phyloP scores from a whole-genome alignment of 2,797 vertebrate genomes.

The Coccyzus lansbergi region DNA sequence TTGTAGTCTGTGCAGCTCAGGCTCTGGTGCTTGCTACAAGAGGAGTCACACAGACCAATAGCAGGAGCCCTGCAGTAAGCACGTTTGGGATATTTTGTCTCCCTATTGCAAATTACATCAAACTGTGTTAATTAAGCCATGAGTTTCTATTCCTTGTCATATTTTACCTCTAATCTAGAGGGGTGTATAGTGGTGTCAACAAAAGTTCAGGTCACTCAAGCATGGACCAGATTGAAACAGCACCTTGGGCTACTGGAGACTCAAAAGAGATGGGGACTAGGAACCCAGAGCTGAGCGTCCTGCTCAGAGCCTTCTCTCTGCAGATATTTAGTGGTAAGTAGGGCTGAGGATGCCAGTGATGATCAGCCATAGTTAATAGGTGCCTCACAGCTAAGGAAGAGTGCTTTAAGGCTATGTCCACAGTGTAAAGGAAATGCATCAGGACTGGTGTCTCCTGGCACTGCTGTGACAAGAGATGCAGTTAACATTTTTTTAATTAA shows the following conservation, averaged over 20 bases:
- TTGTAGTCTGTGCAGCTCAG: neutral
- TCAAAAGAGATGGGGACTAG: neutral
- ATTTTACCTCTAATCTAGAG: neutral
- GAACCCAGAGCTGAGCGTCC: neutral
- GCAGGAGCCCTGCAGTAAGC: neutral
- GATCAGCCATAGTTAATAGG: neutral
- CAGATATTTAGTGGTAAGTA: fast-evolving
- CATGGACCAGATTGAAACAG: neutral
- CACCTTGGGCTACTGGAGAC: fast-evolving
- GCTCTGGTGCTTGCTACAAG: fast-evolving
- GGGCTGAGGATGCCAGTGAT: neutral
- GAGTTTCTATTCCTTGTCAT: neutral
- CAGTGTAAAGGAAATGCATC: neutral
- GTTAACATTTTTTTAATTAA: neutral
- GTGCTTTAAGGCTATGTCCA: neutral
- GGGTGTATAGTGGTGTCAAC: neutral
- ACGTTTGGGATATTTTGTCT: fast-evolving
- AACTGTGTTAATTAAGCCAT: fast-evolving
- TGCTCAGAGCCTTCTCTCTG: neutral
- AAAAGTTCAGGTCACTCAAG: fast-evolving
- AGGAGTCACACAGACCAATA: fast-evolving
- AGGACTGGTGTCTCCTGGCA: neutral
- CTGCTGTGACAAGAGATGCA: neutral
- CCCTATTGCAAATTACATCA: neutral
- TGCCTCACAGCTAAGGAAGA: neutral